These are phyloP conservation scores for Boloria euphrosyne DNA, from an alignment of 2,888 invertebrate genomes.

Conservation along the genomic window DNA sequence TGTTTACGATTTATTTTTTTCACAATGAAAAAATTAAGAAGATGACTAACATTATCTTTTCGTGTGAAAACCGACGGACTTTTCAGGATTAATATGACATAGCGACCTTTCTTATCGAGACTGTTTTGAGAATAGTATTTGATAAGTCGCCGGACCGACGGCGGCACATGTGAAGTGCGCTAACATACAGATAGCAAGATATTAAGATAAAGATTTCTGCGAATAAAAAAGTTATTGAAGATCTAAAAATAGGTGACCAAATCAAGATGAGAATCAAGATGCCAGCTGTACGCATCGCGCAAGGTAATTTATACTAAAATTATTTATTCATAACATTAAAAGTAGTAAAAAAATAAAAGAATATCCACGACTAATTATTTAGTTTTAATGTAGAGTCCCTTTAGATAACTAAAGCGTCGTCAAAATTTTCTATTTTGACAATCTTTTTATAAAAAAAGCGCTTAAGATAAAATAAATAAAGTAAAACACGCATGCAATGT, in stretches of 20 bases:
- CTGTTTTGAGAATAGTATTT: constrained; percentile 59
- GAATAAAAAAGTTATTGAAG: constrained; percentile 72
- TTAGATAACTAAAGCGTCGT: too few species aligned
- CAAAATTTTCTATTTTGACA: background rate
- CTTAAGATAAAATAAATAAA: background rate
- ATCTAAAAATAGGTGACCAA: constrained; percentile 82
- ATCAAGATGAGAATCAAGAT: constrained; percentile 98
- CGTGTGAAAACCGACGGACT: constrained; percentile 68
- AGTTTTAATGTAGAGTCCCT: too few species aligned
- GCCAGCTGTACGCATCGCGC: constrained; percentile 98
- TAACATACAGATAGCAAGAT: constrained; percentile 66
- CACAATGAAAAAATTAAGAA: constrained; percentile 60
- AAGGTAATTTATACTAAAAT: constrained; percentile 87
- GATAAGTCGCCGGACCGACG: constrained; percentile 77
- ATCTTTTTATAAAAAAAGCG: constrained; percentile 16
- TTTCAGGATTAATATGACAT: constrained; percentile 63
- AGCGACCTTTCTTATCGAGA: constrained; percentile 67
- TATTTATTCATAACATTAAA: constrained; percentile 6
- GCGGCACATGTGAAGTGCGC: constrained; percentile 78
- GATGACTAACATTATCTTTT: constrained; percentile 62
- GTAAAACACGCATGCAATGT: constrained; percentile 12
- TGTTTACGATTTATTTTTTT: constrained; percentile 35
- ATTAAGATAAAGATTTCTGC: constrained; percentile 69
- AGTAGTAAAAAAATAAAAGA: too few species aligned
- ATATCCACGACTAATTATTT: too few species aligned